Percentiles rank a stretch among this genome's conserved stretches.
Evolutionary conservation across 2,797 vertebrate species (phyloP).

Genomic region (Choloepus didactylus): DNA sequence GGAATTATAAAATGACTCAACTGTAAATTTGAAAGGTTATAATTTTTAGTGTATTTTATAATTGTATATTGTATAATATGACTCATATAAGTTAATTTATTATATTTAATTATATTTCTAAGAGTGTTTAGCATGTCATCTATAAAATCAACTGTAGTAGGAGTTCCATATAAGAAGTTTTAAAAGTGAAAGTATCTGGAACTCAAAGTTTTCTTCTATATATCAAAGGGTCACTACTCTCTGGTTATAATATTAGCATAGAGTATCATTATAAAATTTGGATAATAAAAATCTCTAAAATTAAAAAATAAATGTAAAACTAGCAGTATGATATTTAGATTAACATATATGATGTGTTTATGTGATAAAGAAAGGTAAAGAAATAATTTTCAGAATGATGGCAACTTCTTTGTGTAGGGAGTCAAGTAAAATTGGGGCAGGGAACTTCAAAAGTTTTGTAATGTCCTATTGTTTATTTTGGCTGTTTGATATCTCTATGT

Average conservation of each 20-base stretch:
- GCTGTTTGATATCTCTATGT: neutral
- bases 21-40: neutral
- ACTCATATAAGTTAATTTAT: too few relatives aligned
- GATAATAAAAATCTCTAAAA: neutral
- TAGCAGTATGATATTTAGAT: neutral
- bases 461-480: neutral
- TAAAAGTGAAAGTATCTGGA: neutral
- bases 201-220: slow-evolving; percentile 10
- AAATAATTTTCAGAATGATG: neutral
- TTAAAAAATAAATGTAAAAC: neutral
- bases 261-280: too few relatives aligned
- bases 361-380: neutral
- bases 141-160: neutral
- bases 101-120: too few relatives aligned
- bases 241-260: too few relatives aligned
- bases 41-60: neutral
- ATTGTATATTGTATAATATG: neutral
- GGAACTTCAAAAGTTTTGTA: neutral
- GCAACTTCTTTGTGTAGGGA: neutral
- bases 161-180: neutral
- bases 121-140: neutral
- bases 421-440: neutral
- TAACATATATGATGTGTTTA: neutral
- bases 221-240: neutral
- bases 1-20: neutral